These are phyloP conservation scores for Setipinna tenuifilis DNA, from an alignment of 2,797 vertebrate genomes.

Conservation along the genomic window DNA sequence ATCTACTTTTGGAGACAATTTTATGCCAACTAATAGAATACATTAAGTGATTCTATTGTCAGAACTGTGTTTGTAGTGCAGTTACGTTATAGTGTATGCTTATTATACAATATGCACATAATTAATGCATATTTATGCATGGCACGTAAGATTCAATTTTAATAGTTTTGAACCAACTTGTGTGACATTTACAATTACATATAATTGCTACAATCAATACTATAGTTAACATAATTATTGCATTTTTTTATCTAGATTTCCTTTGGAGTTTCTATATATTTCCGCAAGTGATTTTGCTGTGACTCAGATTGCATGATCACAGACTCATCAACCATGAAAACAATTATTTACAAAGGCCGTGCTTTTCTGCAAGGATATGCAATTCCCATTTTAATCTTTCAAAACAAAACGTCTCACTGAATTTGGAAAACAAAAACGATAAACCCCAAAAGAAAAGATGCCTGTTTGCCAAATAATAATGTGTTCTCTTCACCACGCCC, in stretches of 20 bases:
- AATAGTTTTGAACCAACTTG: background rate
- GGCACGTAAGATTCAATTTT: background rate
- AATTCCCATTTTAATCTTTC: background rate
- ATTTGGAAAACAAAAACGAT: background rate
- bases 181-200: background rate
- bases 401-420: background rate
- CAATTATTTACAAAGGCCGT: background rate
- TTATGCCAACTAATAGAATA: background rate
- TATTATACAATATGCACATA: background rate
- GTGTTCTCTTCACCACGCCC: background rate
- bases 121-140: background rate
- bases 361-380: background rate
- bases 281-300: background rate
- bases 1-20: background rate
- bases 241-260: background rate
- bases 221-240: no score
- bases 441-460: background rate
- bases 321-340: background rate
- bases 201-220: no score
- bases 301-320: no score
- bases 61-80: slow-evolving; percentile 19
- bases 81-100: slow-evolving; percentile 9
- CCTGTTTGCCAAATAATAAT: slow-evolving; percentile 1
- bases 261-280: background rate
- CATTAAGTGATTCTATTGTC: background rate